Percentiles rank a stretch among this genome's conserved stretches.
Conservation (phyloP, 2,888 invertebrate species). For the Hydrotaea diabolus region DNA sequence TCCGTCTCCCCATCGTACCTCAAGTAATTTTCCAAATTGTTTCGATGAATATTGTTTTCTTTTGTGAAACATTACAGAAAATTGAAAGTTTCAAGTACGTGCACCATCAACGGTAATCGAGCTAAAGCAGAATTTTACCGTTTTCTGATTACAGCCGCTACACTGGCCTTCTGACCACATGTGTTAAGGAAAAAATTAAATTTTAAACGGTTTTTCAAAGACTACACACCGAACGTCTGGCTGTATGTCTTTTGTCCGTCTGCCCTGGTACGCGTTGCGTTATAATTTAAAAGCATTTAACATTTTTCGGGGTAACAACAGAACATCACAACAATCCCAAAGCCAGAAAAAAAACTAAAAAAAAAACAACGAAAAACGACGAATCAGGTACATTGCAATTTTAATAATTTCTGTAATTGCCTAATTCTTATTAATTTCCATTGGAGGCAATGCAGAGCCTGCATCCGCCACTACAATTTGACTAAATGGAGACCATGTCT, state of each 20-base stretch:
- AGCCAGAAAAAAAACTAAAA: conserved; percentile 69
- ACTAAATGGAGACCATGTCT: conserved; percentile 23
- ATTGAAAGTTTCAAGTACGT: conserved; percentile 57
- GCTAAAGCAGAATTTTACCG: background rate
- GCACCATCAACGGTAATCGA: conserved; percentile 39
- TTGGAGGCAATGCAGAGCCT: conserved; percentile 67
- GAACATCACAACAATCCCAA: conserved; percentile 70
- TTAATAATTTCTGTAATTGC: conserved; percentile 80
- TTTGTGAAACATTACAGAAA: conserved; percentile 15
- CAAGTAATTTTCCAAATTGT: conserved; percentile 39
- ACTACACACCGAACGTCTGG: conserved; percentile 22
- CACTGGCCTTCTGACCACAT: conserved; percentile 23
- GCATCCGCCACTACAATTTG: conserved; percentile 33
- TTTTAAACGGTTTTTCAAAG: conserved; percentile 57
- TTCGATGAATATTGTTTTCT: conserved; percentile 21
- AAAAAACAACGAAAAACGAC: too few species aligned
- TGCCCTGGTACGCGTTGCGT: conserved; percentile 71
- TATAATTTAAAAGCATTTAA: conserved; percentile 76
- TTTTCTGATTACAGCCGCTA: conserved; percentile 13
- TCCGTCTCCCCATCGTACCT: background rate
- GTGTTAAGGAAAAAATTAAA: conserved; percentile 63
- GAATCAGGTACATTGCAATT: conserved; percentile 76
- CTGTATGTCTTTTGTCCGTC: too few species aligned
- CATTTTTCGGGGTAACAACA: conserved; percentile 43
- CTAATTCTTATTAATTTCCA: conserved; percentile 79